Evolutionary conservation across 92 coral and sea anemone genomes (phyloP), one percentile per base, ranked within the genome.

Genomic region (Phenganax stokvisi): DNA sequence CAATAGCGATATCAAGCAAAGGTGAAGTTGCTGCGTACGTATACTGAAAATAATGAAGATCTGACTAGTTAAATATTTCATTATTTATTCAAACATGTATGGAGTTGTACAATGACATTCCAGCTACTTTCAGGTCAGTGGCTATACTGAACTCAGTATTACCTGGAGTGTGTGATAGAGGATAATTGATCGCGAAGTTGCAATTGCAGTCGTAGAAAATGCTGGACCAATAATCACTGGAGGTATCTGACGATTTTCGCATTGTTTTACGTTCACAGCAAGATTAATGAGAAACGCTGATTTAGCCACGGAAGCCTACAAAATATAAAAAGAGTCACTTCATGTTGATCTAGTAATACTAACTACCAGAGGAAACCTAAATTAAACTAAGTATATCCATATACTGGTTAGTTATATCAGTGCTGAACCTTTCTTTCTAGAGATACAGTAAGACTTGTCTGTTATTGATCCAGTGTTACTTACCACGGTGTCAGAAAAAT

Each of bases 11-110:
- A 44, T 79, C 83, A 27, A 79, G 58, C 0, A 63, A 55, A n/a
- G 83, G 83, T 8, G 83, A 63, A 17, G 83, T 79, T 8, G 83
- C 83, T 3, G 47, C 83, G 15, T 79, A 79, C 0, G 83, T 28
- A 53, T 61, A 63, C 83, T 79, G 31, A n/a, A 68, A 37, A 68
- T 61, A 17, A 61, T 17, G 25, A 6, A 12, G 67, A 17, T 61
- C 67, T 17, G 25, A 15, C 67, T 31, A 51, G 20, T 51, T 7
- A 12, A 29, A 37, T 13, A 72, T 3, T 31, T 51, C 57, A 7
- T 5, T 72, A 12, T n/a, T 1, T 10, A 1, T 71, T 12, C 1
- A 56, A 12, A 12, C 63, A 55, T 25, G 1, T 59, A 20, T 20
- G 25, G 0, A 20, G 25, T 20, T 20, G 25, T 20, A 37, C 47